phyloP scores from a whole-genome alignment of 2,888 invertebrate genomes.

The Phytoseiulus persimilis region DNA sequence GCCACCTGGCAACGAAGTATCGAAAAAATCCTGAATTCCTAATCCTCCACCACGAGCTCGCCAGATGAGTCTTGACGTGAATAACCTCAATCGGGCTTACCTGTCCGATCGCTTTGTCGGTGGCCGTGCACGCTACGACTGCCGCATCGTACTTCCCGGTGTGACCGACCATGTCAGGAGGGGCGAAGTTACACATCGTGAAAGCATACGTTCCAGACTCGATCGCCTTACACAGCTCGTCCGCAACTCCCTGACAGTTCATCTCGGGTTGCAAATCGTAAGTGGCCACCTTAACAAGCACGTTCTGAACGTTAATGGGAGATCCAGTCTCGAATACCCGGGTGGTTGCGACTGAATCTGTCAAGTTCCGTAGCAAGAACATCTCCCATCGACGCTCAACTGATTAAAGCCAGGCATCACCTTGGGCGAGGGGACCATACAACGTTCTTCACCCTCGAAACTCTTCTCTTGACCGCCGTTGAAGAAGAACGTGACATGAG shows the following conservation, averaged over 20 bases:
- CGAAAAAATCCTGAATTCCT: background rate
- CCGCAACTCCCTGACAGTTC: constrained; percentile 50
- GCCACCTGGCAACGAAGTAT: background rate
- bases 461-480: constrained; percentile 52
- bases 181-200: constrained; percentile 53
- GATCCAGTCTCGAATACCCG: no score
- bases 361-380: no score
- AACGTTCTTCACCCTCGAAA: constrained; percentile 51
- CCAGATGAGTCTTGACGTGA: background rate
- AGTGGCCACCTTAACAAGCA: constrained; percentile 48
- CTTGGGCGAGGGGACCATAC: constrained; percentile 52
- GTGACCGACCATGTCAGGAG: constrained; percentile 54
- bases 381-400: no score
- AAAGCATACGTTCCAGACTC: constrained; percentile 50
- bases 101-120: constrained; percentile 50
- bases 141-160: constrained; percentile 52
- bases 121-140: constrained; percentile 48
- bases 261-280: constrained; percentile 52
- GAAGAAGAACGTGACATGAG: constrained; percentile 54
- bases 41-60: background rate
- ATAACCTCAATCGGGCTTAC: constrained; percentile 48
- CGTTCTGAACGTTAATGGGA: no score
- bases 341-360: no score
- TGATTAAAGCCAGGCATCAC: constrained; percentile 42
- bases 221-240: constrained; percentile 50